Evolutionary conservation across 2,797 vertebrate genomes (phyloP).

Genomic region (Premnoplex brunnescens): DNA sequence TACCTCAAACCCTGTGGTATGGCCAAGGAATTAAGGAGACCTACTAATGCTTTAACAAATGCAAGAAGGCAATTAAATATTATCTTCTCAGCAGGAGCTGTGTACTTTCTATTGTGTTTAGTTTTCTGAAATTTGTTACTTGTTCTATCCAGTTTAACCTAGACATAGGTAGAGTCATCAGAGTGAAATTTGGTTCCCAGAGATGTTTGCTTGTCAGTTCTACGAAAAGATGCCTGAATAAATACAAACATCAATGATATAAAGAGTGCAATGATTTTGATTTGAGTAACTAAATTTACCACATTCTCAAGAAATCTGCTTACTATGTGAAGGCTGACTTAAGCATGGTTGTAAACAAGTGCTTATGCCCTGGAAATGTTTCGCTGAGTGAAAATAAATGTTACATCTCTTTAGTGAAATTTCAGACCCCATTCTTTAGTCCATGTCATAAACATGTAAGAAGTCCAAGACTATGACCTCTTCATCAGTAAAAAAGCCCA

Average conservation of each 20-base stretch:
- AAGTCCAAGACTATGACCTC: background rate
- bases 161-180: background rate
- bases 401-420: background rate
- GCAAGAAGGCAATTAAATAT: background rate
- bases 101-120: background rate
- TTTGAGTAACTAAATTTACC: background rate
- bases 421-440: background rate
- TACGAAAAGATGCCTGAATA: rapidly evolving
- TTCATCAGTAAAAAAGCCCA: background rate
- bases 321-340: background rate
- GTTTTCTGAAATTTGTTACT: background rate
- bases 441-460: background rate
- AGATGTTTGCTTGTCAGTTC: background rate
- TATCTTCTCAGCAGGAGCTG: background rate
- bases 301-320: background rate
- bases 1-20: background rate
- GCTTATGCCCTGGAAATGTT: background rate
- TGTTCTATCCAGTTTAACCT: background rate
- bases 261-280: background rate
- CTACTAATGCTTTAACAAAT: background rate
- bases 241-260: background rate
- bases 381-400: background rate
- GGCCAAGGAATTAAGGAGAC: background rate
- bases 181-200: background rate
- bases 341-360: background rate